A percentile compares a stretch with the other conserved stretches of the same genome.
phyloP scores from a whole-genome alignment of 1,140 invertebrate species.

The Trichonephila inaurata region DNA sequence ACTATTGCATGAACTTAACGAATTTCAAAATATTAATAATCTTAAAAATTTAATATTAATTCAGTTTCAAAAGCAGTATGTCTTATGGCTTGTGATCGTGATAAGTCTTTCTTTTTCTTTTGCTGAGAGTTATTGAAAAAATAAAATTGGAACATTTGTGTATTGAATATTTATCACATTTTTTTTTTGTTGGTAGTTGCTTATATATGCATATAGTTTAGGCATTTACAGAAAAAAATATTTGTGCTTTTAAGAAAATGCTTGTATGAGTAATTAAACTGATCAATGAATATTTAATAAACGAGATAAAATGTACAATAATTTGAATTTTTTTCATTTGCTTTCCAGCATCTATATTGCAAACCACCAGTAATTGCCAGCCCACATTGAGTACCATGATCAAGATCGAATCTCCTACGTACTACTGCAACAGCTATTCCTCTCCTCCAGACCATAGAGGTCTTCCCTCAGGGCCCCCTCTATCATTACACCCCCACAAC shows the following conservation, averaged over 20 bases:
- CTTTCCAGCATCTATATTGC: slow-evolving; percentile 92
- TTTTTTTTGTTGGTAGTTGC: background rate
- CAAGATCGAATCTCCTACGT: slow-evolving; percentile 93
- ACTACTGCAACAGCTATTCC: slow-evolving; percentile 94
- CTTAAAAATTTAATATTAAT: no score
- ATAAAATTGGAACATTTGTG: no score
- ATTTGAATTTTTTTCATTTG: no score
- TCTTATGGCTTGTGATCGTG: no score
- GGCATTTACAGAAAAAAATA: background rate
- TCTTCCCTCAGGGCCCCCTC: slow-evolving; percentile 77
- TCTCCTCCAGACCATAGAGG: slow-evolving; percentile 85
- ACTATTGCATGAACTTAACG: no score
- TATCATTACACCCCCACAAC: slow-evolving; percentile 75
- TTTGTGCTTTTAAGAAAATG: background rate
- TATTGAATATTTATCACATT: background rate
- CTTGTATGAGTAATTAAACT: background rate
- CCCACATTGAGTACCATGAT: slow-evolving; percentile 88
- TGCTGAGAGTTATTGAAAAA: no score
- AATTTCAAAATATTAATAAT: no score
- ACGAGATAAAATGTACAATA: background rate
- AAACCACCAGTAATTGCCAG: slow-evolving; percentile 89
- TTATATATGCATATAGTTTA: background rate
- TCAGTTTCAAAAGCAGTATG: no score
- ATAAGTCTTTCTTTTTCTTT: no score
- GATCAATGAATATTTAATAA: background rate